Evolutionary conservation across 2,888 invertebrate species (phyloP), one percentile per base, ranked within the genome.

Genomic region (Lepidochitona cinerea): DNA sequence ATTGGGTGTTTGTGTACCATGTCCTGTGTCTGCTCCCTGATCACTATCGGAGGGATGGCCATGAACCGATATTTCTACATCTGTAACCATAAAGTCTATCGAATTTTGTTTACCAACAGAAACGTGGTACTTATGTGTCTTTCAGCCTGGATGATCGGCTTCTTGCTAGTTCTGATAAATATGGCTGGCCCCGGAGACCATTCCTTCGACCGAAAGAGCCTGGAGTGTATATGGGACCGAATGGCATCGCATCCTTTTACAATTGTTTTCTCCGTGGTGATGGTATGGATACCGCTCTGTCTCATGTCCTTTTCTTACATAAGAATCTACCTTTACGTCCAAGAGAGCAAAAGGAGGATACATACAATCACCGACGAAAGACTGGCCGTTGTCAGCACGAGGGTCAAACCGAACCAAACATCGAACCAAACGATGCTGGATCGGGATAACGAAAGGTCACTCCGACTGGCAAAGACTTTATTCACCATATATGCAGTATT

Each of bases 161-260:
- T 81, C 14, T 49, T 75, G 6, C 73, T 85, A 6, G 80, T 83
- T 0, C 70, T 83, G 2, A 75, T 84, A 1, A 83, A 83, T 59
- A 67, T 79, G 32, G 77, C 81, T 0, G 84, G 81, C 14, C 76
- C 83, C 53, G 83, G 84, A 0, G 81, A 80, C 68, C 84, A 85
- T 72, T 65, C 73, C 7, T 85, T 82, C 65, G 84, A 85, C 73
- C 73, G 75, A 26, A 84, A 83, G 72, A 81, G 81, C 37, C 70
- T 83, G 14, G 83, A 84, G 70, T 85, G 84, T 72, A 84, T 85
- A 32, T 85, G 84, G 83, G 83, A 84, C 70, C 74, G 85, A 7
- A 83, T 81, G 79, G 78, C 81, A 18, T 81, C 81, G 3, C 79
- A 77, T 66, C 76, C 82, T 4, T 85, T 82, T 74, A 85, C 85